phyloP scores from a whole-genome alignment of 2,113 vertebrate species.

The Merops nubicus region DNA sequence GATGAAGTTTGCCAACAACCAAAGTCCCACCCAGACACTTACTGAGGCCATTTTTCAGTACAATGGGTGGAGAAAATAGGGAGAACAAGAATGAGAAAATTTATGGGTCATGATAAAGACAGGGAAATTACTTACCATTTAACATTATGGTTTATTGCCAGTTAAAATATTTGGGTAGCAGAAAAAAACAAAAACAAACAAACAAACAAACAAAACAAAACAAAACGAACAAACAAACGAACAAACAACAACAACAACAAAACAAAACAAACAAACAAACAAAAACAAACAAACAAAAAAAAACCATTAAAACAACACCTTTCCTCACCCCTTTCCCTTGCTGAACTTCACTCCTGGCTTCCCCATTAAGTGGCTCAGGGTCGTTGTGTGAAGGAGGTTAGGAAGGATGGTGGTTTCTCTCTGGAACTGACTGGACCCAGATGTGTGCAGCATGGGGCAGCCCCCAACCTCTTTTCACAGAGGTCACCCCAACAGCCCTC shows the following conservation, averaged over 20 bases:
- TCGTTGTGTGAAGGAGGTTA: background rate
- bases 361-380: background rate
- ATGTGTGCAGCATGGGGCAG: rapidly evolving
- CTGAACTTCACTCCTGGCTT: background rate
- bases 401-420: background rate
- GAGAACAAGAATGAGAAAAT: background rate
- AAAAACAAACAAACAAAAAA: too few species aligned
- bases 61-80: background rate
- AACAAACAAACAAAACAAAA: too few species aligned
- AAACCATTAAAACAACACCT: too few species aligned
- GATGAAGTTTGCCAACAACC: background rate
- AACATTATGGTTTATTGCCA: background rate
- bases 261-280: too few species aligned
- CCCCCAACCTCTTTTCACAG: background rate
- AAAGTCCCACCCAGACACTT: background rate
- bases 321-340: background rate
- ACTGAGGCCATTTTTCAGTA: background rate
- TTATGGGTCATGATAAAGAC: background rate
- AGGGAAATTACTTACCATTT: background rate
- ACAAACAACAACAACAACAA: too few species aligned
- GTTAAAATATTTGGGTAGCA: background rate
- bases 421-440: background rate
- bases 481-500: rapidly evolving
- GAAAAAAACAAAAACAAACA: too few species aligned
- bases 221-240: too few species aligned